Percentiles rank a stretch among this genome's conserved stretches.
Conservation (phyloP, 2,113 vertebrate genomes). For the Cyprinodon tularosa region DNA sequence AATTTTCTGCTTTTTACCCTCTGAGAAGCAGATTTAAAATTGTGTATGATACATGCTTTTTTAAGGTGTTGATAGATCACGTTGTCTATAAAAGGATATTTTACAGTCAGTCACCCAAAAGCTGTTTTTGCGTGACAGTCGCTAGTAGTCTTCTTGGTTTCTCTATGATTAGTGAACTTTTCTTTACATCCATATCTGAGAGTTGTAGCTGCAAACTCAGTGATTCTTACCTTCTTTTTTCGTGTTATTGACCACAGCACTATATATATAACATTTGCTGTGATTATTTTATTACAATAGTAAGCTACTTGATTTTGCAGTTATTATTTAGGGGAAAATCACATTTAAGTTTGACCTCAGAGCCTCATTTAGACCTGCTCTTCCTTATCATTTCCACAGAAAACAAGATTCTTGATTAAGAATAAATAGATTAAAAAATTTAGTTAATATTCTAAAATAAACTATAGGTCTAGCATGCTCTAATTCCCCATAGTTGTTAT, state of each 20-base stretch:
- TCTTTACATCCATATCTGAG: too few species aligned
- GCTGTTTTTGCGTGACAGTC: conserved; percentile 14
- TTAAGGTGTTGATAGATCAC: conserved; percentile 1
- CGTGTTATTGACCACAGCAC: not conserved
- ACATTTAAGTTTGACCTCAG: not conserved
- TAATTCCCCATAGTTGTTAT: not conserved
- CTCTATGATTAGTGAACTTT: too few species aligned
- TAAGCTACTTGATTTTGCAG: conserved; percentile 18
- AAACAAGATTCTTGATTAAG: not conserved
- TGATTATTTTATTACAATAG: not conserved
- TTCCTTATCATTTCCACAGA: not conserved
- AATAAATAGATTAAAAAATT: not conserved
- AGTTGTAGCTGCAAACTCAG: too few species aligned
- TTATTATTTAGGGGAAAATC: not conserved
- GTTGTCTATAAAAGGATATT: conserved; percentile 22
- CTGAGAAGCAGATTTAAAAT: conserved; percentile 7
- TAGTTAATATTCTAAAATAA: not conserved
- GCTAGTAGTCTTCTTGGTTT: too few species aligned
- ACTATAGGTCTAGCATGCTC: not conserved
- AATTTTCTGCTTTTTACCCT: not conserved
- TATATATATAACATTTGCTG: not conserved
- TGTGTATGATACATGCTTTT: conserved; percentile 3
- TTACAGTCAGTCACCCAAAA: conserved; percentile 39
- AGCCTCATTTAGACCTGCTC: not conserved
- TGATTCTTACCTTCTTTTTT: too few species aligned